Evolutionary conservation across 1,140 invertebrate genomes (phyloP).

Genomic region (Eufriesea mexicana): DNA sequence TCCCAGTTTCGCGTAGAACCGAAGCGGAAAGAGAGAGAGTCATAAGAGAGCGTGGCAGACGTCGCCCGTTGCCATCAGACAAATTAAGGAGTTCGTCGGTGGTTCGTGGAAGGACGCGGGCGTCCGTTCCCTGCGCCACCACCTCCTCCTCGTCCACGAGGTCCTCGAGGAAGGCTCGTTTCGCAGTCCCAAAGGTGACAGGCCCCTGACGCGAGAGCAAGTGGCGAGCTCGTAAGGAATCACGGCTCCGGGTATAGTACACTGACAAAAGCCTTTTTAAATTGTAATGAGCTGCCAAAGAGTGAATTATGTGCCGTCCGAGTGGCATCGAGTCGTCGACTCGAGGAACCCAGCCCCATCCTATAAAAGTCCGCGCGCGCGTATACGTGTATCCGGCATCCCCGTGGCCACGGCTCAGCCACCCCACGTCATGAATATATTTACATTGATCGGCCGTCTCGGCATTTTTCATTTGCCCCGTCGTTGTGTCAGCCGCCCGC

Average conservation of each 20-base stretch:
- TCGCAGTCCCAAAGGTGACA: constrained; percentile 37
- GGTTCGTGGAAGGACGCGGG: constrained; percentile 23
- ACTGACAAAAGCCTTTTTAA: constrained; percentile 80
- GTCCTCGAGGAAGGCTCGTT: constrained; percentile 1
- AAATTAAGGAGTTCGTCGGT: constrained; percentile 22
- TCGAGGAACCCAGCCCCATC: constrained; percentile 47
- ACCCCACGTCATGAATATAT: constrained; percentile 83
- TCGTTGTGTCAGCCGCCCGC: constrained; percentile 68
- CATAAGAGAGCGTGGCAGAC: not conserved
- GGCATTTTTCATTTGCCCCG: constrained; percentile 81
- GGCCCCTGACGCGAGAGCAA: constrained; percentile 35
- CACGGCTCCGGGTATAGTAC: constrained; percentile 54
- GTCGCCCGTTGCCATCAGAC: not conserved
- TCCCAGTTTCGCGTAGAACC: too few relatives aligned
- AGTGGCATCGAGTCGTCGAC: constrained; percentile 76
- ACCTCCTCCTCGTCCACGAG: not conserved
- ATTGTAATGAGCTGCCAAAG: constrained; percentile 83
- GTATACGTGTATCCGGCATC: constrained; percentile 64
- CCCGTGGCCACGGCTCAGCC: constrained; percentile 68
- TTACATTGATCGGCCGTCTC: constrained; percentile 82
- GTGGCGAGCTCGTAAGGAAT: constrained; percentile 59
- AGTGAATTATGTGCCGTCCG: constrained; percentile 81
- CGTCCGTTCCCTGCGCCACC: not conserved
- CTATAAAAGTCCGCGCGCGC: constrained; percentile 61
- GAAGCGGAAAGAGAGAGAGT: not conserved